Evolutionary conservation across 2,113 vertebrate species (phyloP), one percentile per base, ranked within the genome.

Genomic region (Alligator sinensis): DNA sequence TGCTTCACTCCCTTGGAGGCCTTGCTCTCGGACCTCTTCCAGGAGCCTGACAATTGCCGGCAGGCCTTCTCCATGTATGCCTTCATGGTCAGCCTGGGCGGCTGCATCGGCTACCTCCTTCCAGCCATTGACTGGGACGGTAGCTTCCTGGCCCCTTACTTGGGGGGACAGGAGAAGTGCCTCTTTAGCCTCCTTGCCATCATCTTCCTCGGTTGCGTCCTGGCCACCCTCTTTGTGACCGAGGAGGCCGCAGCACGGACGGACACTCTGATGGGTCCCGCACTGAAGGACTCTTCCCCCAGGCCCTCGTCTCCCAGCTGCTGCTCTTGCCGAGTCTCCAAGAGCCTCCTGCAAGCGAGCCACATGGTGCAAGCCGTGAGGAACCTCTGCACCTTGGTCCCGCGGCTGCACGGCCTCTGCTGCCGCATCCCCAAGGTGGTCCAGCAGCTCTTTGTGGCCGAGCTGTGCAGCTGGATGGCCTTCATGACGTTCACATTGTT

Each of bases 401-500:
- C 98, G 1, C 94, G 94, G 34, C 96, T 98, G 9, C 97, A 97
- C 30, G 89, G 92, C 89, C 95, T 98, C 81, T 98, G 95, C 91
- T 98, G 97, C 91, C 98, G 97, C 47, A 90, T 98, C 88, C 99
- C 99, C 30, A 84, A 88, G 2, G 96, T 98, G 82, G 96, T 99
- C 76, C 97, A 97, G 8, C 97, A 97, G 21, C 98, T 99, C 25
- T 99, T 99, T 1, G 91, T 99, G 90, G 98, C 99, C 0, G 98
- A 99, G 96, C 96, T 99, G 30, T 99, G 97, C 97, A 99, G 98
- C 96, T 99, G 99, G 99, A 99, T 98, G 98, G 98, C 98, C 0
- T 97, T 99, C 63, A 99, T 99, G 99, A 99, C 98, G 0, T 98
- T 99, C 97, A 98, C 98, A 60, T 97, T 99, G 5, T 99, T 99